phyloP scores from a whole-genome alignment of 2,888 invertebrate species.

The Tipula vernalis region DNA sequence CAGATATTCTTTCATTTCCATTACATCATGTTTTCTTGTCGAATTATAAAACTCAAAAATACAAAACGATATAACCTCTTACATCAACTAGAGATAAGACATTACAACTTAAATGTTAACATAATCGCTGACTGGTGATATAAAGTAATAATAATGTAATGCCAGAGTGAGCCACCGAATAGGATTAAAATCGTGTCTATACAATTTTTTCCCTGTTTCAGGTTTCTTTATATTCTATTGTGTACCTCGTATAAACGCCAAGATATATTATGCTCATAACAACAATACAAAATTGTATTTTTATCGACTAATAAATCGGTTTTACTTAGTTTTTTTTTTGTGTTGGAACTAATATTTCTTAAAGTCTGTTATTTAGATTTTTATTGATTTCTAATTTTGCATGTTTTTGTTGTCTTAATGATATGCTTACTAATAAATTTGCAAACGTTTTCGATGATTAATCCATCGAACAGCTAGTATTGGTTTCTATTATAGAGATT shows the following conservation, averaged over 20 bases:
- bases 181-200: not conserved
- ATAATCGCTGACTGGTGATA: not conserved
- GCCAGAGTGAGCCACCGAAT: not conserved
- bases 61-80: not conserved
- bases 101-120: not conserved
- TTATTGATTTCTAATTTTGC: not conserved
- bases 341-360: not conserved
- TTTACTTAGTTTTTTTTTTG: not conserved
- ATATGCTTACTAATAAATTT: not conserved
- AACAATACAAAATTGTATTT: not conserved
- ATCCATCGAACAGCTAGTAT: not conserved
- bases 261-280: not conserved
- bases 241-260: not conserved
- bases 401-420: not conserved
- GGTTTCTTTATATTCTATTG: not conserved
- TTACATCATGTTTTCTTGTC: not conserved
- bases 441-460: not conserved
- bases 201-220: not conserved
- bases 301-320: not conserved
- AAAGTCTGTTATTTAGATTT: not conserved
- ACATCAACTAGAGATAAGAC: not conserved
- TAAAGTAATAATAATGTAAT: not conserved
- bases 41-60: not conserved
- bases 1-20: not conserved
- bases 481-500: not conserved